Evolutionary conservation across 37 sponge, comb jelly and placozoan species (phyloP), one percentile per base, ranked within the genome.

Genomic region (Tethya wilhelma): DNA sequence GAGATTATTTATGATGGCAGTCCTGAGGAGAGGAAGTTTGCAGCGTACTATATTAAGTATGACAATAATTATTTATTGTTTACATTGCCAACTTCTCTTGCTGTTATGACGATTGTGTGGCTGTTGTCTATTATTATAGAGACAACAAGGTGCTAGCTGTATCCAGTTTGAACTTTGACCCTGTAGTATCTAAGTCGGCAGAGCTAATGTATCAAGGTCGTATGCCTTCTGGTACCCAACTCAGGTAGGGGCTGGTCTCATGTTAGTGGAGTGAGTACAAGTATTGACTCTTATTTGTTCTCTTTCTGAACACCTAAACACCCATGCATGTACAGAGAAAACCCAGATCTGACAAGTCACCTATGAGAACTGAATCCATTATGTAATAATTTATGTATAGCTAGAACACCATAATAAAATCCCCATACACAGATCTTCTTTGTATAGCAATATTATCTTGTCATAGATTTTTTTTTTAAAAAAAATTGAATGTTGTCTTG

Each of bases 101-200:
- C n/a, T n/a, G n/a, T 36, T 60, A 60, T 25, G 22, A 60, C 63
- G 14, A 49, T 14, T 14, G 14, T 49, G 53, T 49, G 14, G 14
- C 14, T 19, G 14, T 19, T 49, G 53, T 60, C 28, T 25, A 7
- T 31, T 8, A 31, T 36, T 42, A 5, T 49, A 93, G 91, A 59
- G 90, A 78, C 22, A 79, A 82, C 71, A 91, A 83, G 64, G 94
- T 95, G 49, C 4, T 86, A 59, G 96, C 96, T n/a, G 94, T 86
- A 14, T 67, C 79, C 76, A 86, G 82, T 72, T 69, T 95, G 56
- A 74, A 69, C 44, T 19, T 34, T 40, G 93, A 95, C 32, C 93
- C 96, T 25, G 84, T 71, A 30, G 96, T 89, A 5, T 75, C 96
- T 33, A 64, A 49, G 45, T 74, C 79, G n/a, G 96, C 96, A 25